Conservation (phyloP, 1,140 invertebrate species). For the Oreohelix idahoensis region DNA sequence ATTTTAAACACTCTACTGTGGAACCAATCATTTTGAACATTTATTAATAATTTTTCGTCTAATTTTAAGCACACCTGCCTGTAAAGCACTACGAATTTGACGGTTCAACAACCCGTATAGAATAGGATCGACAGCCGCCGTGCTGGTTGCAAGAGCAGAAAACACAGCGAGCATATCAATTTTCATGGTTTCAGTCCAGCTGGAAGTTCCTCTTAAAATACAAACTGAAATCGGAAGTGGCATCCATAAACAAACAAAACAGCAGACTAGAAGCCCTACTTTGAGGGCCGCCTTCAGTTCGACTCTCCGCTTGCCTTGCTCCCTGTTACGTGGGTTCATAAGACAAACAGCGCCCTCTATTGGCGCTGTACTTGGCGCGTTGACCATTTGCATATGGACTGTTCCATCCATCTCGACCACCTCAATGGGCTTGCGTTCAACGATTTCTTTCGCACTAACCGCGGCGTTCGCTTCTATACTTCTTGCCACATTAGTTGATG, state of each 20-base stretch:
- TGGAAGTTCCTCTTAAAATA: background rate
- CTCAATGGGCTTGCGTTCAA: background rate
- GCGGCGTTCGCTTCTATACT: too few relatives aligned
- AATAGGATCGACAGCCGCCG: slow-evolving; percentile 39
- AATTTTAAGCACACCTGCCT: background rate
- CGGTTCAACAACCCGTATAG: slow-evolving; percentile 41
- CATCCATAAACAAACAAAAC: slow-evolving; percentile 46
- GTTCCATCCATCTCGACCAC: slow-evolving; percentile 50
- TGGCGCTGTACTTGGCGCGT: background rate
- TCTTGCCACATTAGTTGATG: too few relatives aligned
- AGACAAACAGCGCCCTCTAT: slow-evolving; percentile 50
- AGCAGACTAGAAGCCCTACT: slow-evolving; percentile 47
- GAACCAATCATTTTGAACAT: background rate
- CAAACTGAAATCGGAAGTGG: slow-evolving; percentile 46
- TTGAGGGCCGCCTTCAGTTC: slow-evolving; percentile 48
- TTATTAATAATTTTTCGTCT: background rate
- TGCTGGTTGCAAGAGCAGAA: slow-evolving; percentile 29
- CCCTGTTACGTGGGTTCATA: slow-evolving; percentile 47
- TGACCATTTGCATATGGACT: slow-evolving; percentile 29
- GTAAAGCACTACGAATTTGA: slow-evolving; percentile 22
- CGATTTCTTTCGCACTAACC: too few relatives aligned
- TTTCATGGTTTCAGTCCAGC: background rate
- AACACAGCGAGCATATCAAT: slow-evolving; percentile 23
- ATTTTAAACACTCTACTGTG: too few relatives aligned
- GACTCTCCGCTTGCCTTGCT: slow-evolving; percentile 45